Evolutionary conservation across 2,888 invertebrate genomes (phyloP).

Genomic region (Amphipyra tragopoginis): DNA sequence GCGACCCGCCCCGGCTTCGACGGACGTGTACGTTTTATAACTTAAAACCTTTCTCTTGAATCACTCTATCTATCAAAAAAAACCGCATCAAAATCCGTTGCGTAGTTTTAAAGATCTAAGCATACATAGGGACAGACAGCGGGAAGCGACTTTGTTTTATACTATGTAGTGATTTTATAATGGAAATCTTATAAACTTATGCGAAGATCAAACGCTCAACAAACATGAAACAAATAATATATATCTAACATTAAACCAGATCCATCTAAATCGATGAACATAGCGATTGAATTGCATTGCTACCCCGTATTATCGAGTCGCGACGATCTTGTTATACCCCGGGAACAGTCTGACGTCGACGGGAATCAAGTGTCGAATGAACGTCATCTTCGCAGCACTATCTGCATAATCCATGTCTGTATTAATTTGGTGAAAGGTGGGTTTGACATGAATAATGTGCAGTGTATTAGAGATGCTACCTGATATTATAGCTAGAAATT

Average conservation of each 20-base stretch:
- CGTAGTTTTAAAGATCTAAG: no score
- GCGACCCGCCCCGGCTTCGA: no score
- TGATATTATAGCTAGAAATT: no score
- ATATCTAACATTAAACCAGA: constrained; percentile 4
- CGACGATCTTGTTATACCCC: constrained; percentile 44
- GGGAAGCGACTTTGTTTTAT: no score
- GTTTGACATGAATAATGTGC: constrained; percentile 19
- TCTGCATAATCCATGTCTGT: constrained; percentile 51
- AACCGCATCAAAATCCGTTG: no score
- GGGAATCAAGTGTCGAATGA: constrained; percentile 58
- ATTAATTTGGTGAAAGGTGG: constrained; percentile 39
- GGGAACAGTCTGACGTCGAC: constrained; percentile 40
- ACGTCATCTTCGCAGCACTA: constrained; percentile 50
- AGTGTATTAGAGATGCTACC: not conserved
- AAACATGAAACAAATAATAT: not conserved
- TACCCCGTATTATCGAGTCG: constrained; percentile 40
- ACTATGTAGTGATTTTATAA: no score
- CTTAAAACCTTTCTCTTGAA: no score
- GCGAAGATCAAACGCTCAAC: not conserved
- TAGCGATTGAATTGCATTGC: constrained; percentile 30
- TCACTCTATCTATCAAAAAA: no score
- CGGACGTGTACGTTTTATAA: no score
- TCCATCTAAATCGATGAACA: constrained; percentile 3
- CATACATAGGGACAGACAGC: no score
- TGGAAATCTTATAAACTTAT: no score